Base-by-base conservation (phyloP, 1,140 invertebrate species). In the Drosophila fuyamai region DNA sequence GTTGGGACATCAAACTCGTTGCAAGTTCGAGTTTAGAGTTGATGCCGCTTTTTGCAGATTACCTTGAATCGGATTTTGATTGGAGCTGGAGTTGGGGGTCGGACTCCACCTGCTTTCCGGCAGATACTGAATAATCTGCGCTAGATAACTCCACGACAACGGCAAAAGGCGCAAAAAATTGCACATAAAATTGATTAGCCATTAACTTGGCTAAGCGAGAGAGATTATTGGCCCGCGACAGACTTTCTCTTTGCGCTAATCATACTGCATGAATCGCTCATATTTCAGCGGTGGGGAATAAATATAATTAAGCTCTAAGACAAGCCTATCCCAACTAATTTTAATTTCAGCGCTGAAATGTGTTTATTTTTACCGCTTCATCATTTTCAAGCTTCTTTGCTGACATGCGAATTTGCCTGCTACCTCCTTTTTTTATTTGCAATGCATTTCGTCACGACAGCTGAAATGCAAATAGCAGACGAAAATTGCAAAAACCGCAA, bases 151-250 rank as follows among this genome's bases (percentile, higher is more conserved):
- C 16, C 32, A 16, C 36, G 54, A 48, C 54, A 51, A 29, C 35
- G 23, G 16, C 36, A 66, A 76, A 76, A 67, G 59, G 48, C 47
- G 57, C 63, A 62, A 73, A 75, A 74, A 75, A 66, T 23, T 54
- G 60, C 63, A 60, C 61, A 72, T 66, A 74, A 86, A 85, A 86
- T 78, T 86, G 82, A 85, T 86, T 86, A 86, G 38, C 79, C 40
- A 81, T 78, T 73, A 54, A 54, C 18, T 35, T 27, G 47, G 61
- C 47, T 44, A 36, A 54, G 50, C 48, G 44, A 50, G 55, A 40
- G 72, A 60, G 57, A 67, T 76, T 72, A 84, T 61, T 51, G 46
- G 50, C 40, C 23, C 32, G 55, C 35, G 2, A 40, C 12, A 38
- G 68, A 77, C 82, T 84, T 84, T 86, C 82, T 81, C 82, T 81